Evolutionary conservation across 2,113 vertebrate species (phyloP).

Genomic region (Zootoca vivipara): DNA sequence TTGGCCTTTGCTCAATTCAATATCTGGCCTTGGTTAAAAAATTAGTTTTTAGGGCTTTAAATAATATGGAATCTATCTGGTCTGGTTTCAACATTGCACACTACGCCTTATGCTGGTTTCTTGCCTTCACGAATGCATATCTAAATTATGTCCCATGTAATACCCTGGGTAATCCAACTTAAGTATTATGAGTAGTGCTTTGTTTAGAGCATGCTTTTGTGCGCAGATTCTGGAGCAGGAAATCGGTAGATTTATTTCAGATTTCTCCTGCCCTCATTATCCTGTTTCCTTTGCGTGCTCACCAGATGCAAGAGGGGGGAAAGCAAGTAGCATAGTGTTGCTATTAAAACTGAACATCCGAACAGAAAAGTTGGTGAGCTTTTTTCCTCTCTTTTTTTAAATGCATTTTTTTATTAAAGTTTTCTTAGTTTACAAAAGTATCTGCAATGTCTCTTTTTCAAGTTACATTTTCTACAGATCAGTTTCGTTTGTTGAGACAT

Average conservation of each 20-base stretch:
- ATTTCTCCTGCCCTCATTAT: slow-evolving; percentile 12
- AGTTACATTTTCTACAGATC: too few relatives aligned
- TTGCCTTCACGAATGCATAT: neutral
- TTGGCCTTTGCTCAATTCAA: neutral
- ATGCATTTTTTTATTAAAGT: too few relatives aligned
- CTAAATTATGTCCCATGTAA: neutral
- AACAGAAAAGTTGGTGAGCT: too few relatives aligned
- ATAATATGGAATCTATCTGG: neutral
- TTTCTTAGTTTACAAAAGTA: too few relatives aligned
- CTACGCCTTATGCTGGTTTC: neutral
- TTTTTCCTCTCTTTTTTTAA: too few relatives aligned
- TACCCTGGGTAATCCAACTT: neutral
- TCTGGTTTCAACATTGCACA: neutral
- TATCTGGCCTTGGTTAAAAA: neutral
- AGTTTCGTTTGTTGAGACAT: too few relatives aligned
- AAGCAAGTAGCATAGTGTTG: neutral
- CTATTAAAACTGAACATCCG: too few relatives aligned
- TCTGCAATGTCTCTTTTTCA: too few relatives aligned
- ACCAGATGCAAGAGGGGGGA: slow-evolving; percentile 15
- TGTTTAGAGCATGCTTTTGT: neutral
- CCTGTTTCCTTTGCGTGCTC: slow-evolving; percentile 4
- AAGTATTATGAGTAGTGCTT: neutral
- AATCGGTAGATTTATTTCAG: slow-evolving; percentile 4
- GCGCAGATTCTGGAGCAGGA: neutral
- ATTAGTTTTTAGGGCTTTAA: neutral